These are phyloP conservation scores for Graptemys geographica DNA, from an alignment of 2,797 vertebrate species.

Conservation along the genomic window DNA sequence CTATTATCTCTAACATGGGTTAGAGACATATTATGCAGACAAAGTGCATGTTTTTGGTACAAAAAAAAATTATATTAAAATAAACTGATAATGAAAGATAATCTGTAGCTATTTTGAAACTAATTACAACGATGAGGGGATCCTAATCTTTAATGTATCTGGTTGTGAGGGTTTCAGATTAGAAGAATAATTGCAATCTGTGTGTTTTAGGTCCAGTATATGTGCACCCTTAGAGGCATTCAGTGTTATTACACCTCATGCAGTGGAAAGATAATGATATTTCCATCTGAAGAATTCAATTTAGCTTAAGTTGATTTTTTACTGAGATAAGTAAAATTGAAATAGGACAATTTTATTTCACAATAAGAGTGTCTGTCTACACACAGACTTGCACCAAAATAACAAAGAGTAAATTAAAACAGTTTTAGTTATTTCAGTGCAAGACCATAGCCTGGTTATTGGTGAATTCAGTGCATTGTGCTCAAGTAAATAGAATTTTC, in stretches of 20 bases:
- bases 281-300: neutral
- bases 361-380: neutral
- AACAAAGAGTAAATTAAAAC: neutral
- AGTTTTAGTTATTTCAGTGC: neutral
- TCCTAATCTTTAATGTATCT: neutral
- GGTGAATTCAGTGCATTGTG: neutral
- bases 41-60: neutral
- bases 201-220: neutral
- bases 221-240: neutral
- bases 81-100: neutral
- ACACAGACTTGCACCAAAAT: constrained; percentile 6
- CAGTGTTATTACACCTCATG: neutral
- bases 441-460: neutral
- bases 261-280: fast-evolving
- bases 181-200: neutral
- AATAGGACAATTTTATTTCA: constrained; percentile 38
- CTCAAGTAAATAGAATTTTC: neutral
- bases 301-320: neutral
- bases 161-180: neutral
- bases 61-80: neutral
- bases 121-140: neutral
- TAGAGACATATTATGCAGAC: neutral
- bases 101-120: neutral
- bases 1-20: neutral
- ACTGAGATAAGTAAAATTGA: neutral